Percentiles rank a stretch among this genome's conserved stretches.
These are phyloP conservation scores for Dicyrtoma fusca DNA, from an alignment of 2,888 invertebrate species.

Conservation along the genomic window DNA sequence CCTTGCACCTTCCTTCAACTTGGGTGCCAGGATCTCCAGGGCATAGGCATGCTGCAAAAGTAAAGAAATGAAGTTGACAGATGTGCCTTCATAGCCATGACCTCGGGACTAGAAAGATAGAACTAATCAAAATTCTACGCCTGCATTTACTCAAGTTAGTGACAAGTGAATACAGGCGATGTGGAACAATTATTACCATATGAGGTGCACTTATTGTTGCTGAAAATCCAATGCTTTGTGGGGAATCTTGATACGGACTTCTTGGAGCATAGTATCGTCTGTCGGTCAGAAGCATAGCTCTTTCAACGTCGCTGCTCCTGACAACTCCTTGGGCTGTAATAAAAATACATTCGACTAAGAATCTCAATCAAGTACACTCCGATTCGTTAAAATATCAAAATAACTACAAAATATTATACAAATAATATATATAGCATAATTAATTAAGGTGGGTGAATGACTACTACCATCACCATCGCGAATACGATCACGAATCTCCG, in stretches of 20 bases:
- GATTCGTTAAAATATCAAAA: neutral
- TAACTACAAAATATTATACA: no score
- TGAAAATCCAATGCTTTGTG: constrained; percentile 93
- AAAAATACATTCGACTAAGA: no score
- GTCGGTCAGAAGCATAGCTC: constrained; percentile 82
- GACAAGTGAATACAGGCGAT: no score
- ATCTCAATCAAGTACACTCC: no score
- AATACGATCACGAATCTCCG: no score
- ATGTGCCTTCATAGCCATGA: neutral
- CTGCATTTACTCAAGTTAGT: no score
- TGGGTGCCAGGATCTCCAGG: constrained; percentile 78
- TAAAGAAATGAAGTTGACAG: neutral
- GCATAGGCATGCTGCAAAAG: constrained; percentile 82
- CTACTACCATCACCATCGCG: no score
- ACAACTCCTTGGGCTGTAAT: constrained; percentile 85
- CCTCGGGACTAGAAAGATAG: neutral
- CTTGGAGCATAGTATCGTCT: constrained; percentile 76
- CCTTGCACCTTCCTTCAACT: constrained; percentile 73
- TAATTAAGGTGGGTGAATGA: no score
- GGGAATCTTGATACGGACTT: constrained; percentile 85
- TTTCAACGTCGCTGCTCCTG: constrained; percentile 72
- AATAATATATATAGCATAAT: no score
- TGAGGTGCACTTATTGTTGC: constrained; percentile 97
- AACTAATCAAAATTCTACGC: no score
- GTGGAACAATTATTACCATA: no score